Evolutionary conservation across 2,797 vertebrate species (phyloP), one percentile per base, ranked within the genome.

Genomic region (Pangasius mekongensis): DNA sequence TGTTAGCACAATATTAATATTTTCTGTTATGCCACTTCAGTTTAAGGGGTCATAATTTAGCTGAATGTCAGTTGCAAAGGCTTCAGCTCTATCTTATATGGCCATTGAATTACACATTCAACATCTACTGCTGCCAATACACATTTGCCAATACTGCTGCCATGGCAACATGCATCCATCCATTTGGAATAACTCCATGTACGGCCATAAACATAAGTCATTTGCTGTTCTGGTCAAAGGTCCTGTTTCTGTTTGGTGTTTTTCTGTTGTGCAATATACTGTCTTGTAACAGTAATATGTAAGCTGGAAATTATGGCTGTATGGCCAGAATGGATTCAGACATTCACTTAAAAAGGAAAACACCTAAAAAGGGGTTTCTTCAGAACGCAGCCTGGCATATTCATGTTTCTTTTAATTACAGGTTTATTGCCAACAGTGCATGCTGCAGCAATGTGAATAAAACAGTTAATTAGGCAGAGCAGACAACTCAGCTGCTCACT

Each of bases 91-190:
- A 43, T 84, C 36, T 67, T 67, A 58, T 49, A 54, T 85, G 49
- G 64, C 74, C 36, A 71, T 33, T 69, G 73, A 33, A 69, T 69
- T 80, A n/a, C 47, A 77, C 66, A 87, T 62, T 71, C 84, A 84
- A 81, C 30, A 84, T 67, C 86, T 81, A 82, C 47, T 89, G 83
- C 67, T 71, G 85, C 85, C 86, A 83, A 85, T 71, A 43, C 84
- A 85, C 52, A 73, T 58, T 87, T 86, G 81, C 86, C 83, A 88
- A 86, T 87, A 58, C 36, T 86, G 91, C 89, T 92, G 87, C 91
- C 83, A 92, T 93, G 91, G 91, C 88, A 91, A 92, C 91, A 84
- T 76, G 62, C 76, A 87, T 90, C 86, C 82, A 66, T 62, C 64
- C 89, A 73, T 78, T 47, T 66, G 87, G 86, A 89, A 83, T 90